Percentiles rank a stretch among this genome's conserved stretches.
These are phyloP conservation scores for Pycnonotus jocosus DNA, from an alignment of 2,113 vertebrate species.

Conservation along the genomic window DNA sequence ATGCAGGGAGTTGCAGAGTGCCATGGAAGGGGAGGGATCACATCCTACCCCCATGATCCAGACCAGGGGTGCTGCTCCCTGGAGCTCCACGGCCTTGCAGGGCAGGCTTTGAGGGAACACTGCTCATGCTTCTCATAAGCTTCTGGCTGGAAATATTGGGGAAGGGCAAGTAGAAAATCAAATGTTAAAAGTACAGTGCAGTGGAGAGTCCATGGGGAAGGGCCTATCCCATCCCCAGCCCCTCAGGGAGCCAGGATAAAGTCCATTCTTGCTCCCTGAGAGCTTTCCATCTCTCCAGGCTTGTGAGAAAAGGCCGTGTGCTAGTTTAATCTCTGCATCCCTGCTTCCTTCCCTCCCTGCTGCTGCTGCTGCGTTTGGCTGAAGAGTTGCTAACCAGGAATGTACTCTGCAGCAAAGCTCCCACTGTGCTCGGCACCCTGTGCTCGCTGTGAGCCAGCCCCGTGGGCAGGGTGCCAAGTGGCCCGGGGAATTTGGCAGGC, in stretches of 20 bases:
- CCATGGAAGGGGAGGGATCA: not conserved
- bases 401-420: not conserved
- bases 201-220: not conserved
- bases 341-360: not conserved
- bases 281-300: not conserved
- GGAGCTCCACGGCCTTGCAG: not conserved
- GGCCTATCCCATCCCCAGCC: not conserved
- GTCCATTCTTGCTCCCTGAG: rapidly evolving
- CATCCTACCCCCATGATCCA: not conserved
- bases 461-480: not conserved
- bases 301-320: not conserved
- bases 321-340: not conserved
- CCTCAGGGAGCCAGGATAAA: not conserved
- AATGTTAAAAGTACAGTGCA: not conserved
- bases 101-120: not conserved
- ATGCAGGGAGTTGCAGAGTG: not conserved
- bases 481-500: not conserved
- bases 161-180: not conserved
- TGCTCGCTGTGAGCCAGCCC: not conserved
- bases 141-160: not conserved
- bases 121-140: rapidly evolving
- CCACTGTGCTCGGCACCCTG: not conserved
- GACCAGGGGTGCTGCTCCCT: not conserved
- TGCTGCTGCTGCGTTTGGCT: not conserved
- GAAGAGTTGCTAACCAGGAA: not conserved